Percentiles rank a stretch among this genome's conserved stretches.
Conservation (phyloP, 2,797 vertebrate species). For the Crocodylus rhombifer region DNA sequence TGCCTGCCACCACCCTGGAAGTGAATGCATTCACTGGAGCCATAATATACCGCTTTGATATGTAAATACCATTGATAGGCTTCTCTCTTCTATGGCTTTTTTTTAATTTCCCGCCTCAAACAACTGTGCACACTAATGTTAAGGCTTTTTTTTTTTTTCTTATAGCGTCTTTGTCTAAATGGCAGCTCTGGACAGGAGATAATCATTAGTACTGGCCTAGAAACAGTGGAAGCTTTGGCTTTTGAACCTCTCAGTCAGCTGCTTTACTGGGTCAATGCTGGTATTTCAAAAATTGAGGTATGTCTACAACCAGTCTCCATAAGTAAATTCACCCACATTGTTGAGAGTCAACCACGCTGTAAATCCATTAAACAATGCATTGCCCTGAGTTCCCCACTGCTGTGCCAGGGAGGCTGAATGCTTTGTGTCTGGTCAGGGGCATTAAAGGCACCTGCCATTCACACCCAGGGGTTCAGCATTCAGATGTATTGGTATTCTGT, state of each 20-base stretch:
- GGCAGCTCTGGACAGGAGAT: slow-evolving; percentile 95
- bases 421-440: background rate
- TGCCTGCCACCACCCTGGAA: fast-evolving
- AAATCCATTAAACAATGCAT: background rate
- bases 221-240: slow-evolving; percentile 95
- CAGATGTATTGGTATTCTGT: no score
- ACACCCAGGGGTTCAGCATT: fast-evolving
- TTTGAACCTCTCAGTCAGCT: slow-evolving; percentile 94
- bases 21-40: background rate
- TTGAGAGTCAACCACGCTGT: background rate
- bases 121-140: background rate
- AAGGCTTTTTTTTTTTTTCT: background rate
- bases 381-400: no score
- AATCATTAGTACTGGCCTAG: slow-evolving; percentile 89
- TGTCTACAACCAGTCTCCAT: fast-evolving
- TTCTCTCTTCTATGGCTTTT: background rate
- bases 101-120: background rate
- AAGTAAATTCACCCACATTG: fast-evolving
- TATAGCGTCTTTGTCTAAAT: slow-evolving; percentile 93
- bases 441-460: background rate
- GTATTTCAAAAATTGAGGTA: slow-evolving; percentile 97
- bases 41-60: background rate
- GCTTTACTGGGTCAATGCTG: slow-evolving; percentile 97
- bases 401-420: background rate
- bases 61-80: background rate